Evolutionary conservation across 2,113 vertebrate species (phyloP), one percentile per base, ranked within the genome.

Genomic region (Apus apus): DNA sequence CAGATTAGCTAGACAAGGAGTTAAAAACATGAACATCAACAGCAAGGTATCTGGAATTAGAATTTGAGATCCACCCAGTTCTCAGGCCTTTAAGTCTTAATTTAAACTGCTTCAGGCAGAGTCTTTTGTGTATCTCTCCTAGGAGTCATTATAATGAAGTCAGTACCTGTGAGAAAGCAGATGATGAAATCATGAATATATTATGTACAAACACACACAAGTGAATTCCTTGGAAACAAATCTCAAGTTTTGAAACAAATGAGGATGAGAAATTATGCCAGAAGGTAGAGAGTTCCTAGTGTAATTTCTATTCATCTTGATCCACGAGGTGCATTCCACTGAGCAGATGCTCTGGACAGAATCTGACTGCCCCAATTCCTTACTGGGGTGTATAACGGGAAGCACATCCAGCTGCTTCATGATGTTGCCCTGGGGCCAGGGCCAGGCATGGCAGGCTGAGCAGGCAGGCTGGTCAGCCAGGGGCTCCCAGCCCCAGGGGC

Each of bases 151-250:
- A 66, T 43, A 86, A 73, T 64, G 56, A 91, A 80, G 29, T 58
- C 67, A 90, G 54, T 23, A 36, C 83, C 46, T 73, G 53, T 8
- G 51, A 68, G 66, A 91, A 91, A 91, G 32, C 26, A 82, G 67
- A 85, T 62, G 66, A 92, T 89, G 81, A 91, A 92, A 79, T 85
- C 46, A 77, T 89, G 83, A 79, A 68, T 43, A 38, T 40, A 43
- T 80, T 70, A 54, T 60, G 18, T 74, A 65, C 8, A 46, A n/a
- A 46, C 8, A 72, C 1, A 56, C 4, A 61, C 7, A 77, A 34
- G 22, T 2, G 8, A 73, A 89, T 77, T 87, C 23, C 48, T 80
- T 71, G 75, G 34, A 95, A 93, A 90, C 48, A 89, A 87, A 70
- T 60, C 61, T 80, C 72, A 93, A 60, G 26, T 84, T 86, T 36